Conservation (phyloP, 1,140 invertebrate species). For the Diorhabda elongata region DNA sequence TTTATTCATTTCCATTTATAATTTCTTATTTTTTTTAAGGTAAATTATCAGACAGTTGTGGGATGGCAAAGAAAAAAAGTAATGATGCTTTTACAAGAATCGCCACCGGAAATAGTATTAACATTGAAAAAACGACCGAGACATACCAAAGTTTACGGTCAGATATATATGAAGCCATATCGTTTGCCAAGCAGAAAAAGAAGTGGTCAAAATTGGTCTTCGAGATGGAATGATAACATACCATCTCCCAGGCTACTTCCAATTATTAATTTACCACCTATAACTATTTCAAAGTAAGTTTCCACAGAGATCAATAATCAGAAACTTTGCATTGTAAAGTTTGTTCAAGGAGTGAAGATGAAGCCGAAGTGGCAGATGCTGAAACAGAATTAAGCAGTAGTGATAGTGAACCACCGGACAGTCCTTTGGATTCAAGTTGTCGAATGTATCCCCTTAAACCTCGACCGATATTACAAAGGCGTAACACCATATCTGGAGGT, state of each 20-base stretch:
- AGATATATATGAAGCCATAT: slow-evolving; percentile 77
- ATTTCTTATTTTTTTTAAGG: slow-evolving; percentile 51
- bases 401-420: slow-evolving; percentile 43
- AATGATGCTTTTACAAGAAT: slow-evolving; percentile 71
- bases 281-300: slow-evolving; percentile 56
- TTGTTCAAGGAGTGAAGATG: slow-evolving; percentile 37
- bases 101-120: slow-evolving; percentile 73
- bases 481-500: slow-evolving; percentile 84
- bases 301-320: neutral
- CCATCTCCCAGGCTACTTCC: slow-evolving; percentile 63
- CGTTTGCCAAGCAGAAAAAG: slow-evolving; percentile 72
- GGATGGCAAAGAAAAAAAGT: slow-evolving; percentile 83
- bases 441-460: slow-evolving; percentile 72
- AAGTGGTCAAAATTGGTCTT: slow-evolving; percentile 56
- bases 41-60: slow-evolving; percentile 89
- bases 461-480: slow-evolving; percentile 67
- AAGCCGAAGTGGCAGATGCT: slow-evolving; percentile 33
- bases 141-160: slow-evolving; percentile 78
- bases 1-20: no score
- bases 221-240: slow-evolving; percentile 62
- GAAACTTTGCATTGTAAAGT: slow-evolving; percentile 14
- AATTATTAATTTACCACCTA: slow-evolving; percentile 59
- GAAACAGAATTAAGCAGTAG: slow-evolving; percentile 40
- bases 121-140: slow-evolving; percentile 80
- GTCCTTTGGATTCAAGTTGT: slow-evolving; percentile 45